Conservation (phyloP, 2,113 vertebrate genomes). For the Xenopus laevis region DNA sequence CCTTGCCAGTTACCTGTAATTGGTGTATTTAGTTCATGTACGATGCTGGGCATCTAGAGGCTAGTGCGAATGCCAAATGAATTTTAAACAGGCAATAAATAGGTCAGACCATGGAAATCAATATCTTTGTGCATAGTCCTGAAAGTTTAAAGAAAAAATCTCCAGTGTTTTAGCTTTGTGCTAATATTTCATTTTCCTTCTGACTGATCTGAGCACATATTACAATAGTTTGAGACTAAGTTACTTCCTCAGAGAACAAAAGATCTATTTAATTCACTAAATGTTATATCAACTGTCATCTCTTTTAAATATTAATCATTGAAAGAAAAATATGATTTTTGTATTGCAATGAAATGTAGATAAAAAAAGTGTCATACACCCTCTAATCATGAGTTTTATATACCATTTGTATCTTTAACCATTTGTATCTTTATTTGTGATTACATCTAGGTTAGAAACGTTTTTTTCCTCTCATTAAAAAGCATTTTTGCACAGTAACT, state of each 20-base stretch:
- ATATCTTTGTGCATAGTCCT: conserved; percentile 18
- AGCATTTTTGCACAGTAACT: too few relatives aligned
- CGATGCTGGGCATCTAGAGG: conserved; percentile 22
- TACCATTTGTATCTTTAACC: background rate
- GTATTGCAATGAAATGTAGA: background rate
- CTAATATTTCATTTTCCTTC: conserved; percentile 22
- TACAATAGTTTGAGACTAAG: background rate
- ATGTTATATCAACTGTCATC: conserved; percentile 4
- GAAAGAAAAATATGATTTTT: background rate
- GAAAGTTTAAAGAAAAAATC: conserved; percentile 4
- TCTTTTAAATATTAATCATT: conserved; percentile 1
- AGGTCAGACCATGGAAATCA: conserved; percentile 32
- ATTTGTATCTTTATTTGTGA: background rate
- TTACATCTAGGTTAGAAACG: too few relatives aligned
- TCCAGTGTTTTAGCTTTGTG: background rate
- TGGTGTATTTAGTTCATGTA: conserved; percentile 6
- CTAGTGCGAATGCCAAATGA: conserved; percentile 34
- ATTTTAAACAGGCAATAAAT: conserved; percentile 32
- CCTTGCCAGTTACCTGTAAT: conserved; percentile 18
- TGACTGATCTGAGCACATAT: conserved; percentile 8
- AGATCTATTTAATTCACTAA: background rate
- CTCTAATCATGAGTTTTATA: background rate
- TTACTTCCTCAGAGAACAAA: background rate
- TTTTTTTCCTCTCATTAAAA: too few relatives aligned
- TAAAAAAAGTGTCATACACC: background rate